Conservation (phyloP, 2,888 invertebrate genomes). For the Lymantria dispar region DNA sequence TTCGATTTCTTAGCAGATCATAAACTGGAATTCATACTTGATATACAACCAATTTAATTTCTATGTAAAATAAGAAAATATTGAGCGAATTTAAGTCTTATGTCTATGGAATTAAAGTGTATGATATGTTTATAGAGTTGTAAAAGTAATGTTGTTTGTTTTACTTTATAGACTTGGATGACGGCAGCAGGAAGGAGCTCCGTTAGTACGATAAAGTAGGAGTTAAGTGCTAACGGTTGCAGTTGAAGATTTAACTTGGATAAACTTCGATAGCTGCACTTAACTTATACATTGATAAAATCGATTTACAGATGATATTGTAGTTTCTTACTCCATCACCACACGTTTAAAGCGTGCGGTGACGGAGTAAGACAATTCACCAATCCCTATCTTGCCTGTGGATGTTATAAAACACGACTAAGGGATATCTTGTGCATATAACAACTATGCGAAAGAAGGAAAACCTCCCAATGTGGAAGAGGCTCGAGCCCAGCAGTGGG, state of each 20-base stretch:
- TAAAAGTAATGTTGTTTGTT: slow-evolving; percentile 9
- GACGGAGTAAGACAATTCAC: no score
- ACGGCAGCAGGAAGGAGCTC: slow-evolving; percentile 48
- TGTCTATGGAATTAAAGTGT: not conserved
- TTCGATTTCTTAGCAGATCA: slow-evolving; percentile 46
- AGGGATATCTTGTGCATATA: no score
- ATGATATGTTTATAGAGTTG: not conserved
- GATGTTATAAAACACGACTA: no score
- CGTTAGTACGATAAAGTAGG: slow-evolving; percentile 57
- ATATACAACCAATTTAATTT: slow-evolving; percentile 10
- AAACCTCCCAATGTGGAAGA: no score
- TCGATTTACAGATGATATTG: no score
- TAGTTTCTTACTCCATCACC: no score
- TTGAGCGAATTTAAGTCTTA: slow-evolving; percentile 17
- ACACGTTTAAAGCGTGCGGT: no score
- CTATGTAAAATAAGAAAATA: not conserved
- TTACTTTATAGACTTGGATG: slow-evolving; percentile 33
- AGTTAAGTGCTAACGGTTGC: slow-evolving; percentile 51
- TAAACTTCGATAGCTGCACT: not conserved
- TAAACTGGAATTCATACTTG: slow-evolving; percentile 43
- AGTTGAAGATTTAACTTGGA: slow-evolving; percentile 26
- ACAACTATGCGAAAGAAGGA: no score
- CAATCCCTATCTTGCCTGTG: no score
- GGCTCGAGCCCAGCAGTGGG: no score
- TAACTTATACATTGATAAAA: no score